These are phyloP conservation scores for Ctenopoma multispine DNA, from an alignment of 2,797 vertebrate genomes.

Conservation along the genomic window DNA sequence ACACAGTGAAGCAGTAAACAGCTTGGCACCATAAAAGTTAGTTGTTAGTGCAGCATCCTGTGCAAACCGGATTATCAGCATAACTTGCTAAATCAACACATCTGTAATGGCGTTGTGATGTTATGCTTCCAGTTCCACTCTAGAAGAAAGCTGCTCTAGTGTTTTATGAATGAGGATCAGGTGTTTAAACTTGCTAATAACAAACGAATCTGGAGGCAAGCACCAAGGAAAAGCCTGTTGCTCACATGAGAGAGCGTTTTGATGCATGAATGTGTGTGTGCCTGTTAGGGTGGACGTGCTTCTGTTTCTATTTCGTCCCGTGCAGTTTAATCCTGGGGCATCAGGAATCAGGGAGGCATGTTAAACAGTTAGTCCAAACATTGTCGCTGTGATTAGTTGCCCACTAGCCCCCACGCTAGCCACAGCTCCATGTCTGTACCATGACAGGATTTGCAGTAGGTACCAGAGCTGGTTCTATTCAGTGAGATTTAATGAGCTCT, in stretches of 20 bases:
- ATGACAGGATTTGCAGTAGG: constrained; percentile 79
- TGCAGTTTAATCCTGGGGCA: constrained; percentile 47
- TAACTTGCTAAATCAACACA: not conserved
- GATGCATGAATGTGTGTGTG: constrained; percentile 6
- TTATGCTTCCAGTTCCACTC: not conserved
- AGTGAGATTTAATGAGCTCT: constrained; percentile 81
- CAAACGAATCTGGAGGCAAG: constrained; percentile 22
- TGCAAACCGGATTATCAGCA: not conserved
- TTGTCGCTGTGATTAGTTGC: constrained; percentile 43
- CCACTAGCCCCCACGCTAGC: constrained; percentile 37
- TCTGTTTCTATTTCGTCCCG: constrained; percentile 19
- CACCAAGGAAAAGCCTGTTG: constrained; percentile 7
- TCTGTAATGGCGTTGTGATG: no score
- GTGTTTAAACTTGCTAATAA: constrained; percentile 10
- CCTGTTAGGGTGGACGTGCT: not conserved
- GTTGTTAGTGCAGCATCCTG: not conserved
- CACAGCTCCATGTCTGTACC: constrained; percentile 65
- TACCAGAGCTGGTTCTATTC: constrained; percentile 75
- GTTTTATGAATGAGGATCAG: not conserved
- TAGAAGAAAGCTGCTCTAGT: not conserved
- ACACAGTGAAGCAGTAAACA: not conserved
- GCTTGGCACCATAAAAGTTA: constrained; percentile 10
- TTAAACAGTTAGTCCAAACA: constrained; percentile 69
- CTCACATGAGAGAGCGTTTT: constrained; percentile 15
- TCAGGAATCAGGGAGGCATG: constrained; percentile 59